Percentiles rank a stretch among this genome's conserved stretches.
phyloP scores from a whole-genome alignment of 2,797 vertebrate genomes.

The Triplophysa yarkandensis region DNA sequence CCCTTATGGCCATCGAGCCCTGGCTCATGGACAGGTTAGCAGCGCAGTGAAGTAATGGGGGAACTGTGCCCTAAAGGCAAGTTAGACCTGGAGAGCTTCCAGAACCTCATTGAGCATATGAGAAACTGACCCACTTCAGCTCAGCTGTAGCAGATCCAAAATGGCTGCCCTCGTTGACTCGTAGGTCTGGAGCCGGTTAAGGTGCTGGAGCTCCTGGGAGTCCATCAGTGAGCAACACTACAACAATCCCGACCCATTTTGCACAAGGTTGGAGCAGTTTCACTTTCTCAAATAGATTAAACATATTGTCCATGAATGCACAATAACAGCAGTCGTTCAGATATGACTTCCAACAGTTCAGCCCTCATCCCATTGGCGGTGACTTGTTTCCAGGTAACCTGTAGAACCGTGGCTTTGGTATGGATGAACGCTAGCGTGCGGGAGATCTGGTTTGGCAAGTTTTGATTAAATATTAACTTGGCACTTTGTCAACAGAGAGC shows the following conservation, averaged over 20 bases:
- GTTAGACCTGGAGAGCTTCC: slow-evolving; percentile 44
- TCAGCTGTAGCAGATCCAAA: slow-evolving; percentile 46
- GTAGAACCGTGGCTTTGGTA: slow-evolving; percentile 7
- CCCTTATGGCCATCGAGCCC: slow-evolving; percentile 37
- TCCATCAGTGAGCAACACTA: slow-evolving; percentile 24
- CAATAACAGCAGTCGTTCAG: background rate
- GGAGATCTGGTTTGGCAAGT: slow-evolving; percentile 45
- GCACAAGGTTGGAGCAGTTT: slow-evolving; percentile 2
- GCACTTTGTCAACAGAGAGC: slow-evolving; percentile 45
- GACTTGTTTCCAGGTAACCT: slow-evolving; percentile 14
- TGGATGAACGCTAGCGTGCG: slow-evolving; percentile 14
- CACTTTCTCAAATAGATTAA: no score
- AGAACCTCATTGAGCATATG: slow-evolving; percentile 50
- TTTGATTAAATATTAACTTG: slow-evolving; percentile 55
- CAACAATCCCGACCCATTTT: slow-evolving; percentile 1
- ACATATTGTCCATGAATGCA: background rate
- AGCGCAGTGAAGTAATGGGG: slow-evolving; percentile 12
- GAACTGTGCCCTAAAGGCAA: slow-evolving; percentile 39
- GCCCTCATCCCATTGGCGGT: background rate
- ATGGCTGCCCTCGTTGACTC: slow-evolving; percentile 49
- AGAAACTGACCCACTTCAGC: slow-evolving; percentile 51
- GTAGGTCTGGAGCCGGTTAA: slow-evolving; percentile 50
- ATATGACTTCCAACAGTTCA: slow-evolving; percentile 4
- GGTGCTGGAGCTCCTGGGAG: slow-evolving; percentile 36
- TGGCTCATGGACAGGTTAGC: slow-evolving; percentile 37